Base-by-base conservation (phyloP, 1,140 invertebrate species). In the Drosophila melanica region DNA sequence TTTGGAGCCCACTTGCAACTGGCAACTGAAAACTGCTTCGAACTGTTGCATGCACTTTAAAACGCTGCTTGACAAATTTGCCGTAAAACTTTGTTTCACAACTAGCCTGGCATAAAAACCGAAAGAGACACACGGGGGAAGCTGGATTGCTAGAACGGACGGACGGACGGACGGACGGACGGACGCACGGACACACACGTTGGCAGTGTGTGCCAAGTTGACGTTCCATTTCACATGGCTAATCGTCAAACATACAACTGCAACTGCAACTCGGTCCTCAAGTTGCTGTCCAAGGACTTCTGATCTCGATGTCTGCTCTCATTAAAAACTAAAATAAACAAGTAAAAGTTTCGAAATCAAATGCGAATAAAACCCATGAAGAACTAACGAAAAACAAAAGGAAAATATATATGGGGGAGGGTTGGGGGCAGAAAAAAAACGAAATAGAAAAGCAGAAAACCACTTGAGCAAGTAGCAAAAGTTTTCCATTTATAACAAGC, bases 291-390 rank as follows among this genome's bases (percentile, higher is more conserved):
- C 59, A 71, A 60, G 39, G 75, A 86, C 74, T 77, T 63, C 55
- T 47, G 70, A 82, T 75, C 84, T 79, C 76, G 50, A 77, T 82
- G 73, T 75, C 50, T 68, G 66, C 69, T 77, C 84, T 87, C 79
- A 89, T 87, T 87, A 87, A 89, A 87, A 86, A 86, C 54, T 86
- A 87, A 86, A 89, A 87, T 87, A 87, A 87, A 87, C 82, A 89
- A 82, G 76, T 54, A 73, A 71, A 79, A 79, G 63, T 76, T 87
- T 65, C 50, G 45, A 76, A 79, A 86, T 77, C 82, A 82, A 89
- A 87, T 86, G 81, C 74, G 78, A 86, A 73, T 51, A 54, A 65
- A 82, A 73, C 54, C 74, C 60, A 51, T 20, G 48, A 58, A 70
- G 54, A 63, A 48, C 48, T 45, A 66, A 45, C 20, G 16, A 30